Conservation (phyloP, 30 jellyfish, hydroid and myxozoan species). For the Rhopilema esculentum region DNA sequence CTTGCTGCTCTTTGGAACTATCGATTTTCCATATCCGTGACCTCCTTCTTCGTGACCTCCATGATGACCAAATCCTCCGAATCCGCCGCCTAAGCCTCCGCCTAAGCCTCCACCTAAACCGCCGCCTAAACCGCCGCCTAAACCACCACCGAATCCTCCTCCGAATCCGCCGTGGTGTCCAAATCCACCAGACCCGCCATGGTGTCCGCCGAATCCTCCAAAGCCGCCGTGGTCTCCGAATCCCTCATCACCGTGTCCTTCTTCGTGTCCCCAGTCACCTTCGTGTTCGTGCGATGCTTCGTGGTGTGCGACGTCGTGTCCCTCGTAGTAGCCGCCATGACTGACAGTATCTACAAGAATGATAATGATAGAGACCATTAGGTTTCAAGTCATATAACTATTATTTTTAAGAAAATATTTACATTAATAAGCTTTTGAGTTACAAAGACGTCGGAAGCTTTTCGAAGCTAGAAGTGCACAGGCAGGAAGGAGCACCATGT, state of each 20-base stretch:
- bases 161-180: conserved; percentile 61
- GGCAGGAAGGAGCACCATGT: neutral
- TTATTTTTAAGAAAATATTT: too few species aligned
- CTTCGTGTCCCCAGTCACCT: conserved; percentile 60
- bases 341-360: conserved; percentile 65
- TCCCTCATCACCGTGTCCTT: conserved; percentile 73
- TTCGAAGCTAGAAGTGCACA: neutral
- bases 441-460: too few species aligned
- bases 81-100: conserved; percentile 57
- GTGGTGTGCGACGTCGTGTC: conserved; percentile 88
- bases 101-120: neutral
- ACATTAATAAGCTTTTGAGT: too few species aligned
- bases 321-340: conserved; percentile 95
- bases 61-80: conserved; percentile 60
- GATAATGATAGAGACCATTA: neutral
- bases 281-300: conserved; percentile 80
- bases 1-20: conserved; percentile 48
- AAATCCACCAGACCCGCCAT: conserved; percentile 64
- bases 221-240: conserved; percentile 52
- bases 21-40: conserved; percentile 72
- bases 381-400: too few species aligned
- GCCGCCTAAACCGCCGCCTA: conserved; percentile 54
- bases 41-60: conserved; percentile 88
- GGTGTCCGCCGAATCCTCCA: conserved; percentile 81
- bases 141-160: conserved; percentile 40